phyloP scores from a whole-genome alignment of 2,113 vertebrate species.

The Notarius lentiginosus region DNA sequence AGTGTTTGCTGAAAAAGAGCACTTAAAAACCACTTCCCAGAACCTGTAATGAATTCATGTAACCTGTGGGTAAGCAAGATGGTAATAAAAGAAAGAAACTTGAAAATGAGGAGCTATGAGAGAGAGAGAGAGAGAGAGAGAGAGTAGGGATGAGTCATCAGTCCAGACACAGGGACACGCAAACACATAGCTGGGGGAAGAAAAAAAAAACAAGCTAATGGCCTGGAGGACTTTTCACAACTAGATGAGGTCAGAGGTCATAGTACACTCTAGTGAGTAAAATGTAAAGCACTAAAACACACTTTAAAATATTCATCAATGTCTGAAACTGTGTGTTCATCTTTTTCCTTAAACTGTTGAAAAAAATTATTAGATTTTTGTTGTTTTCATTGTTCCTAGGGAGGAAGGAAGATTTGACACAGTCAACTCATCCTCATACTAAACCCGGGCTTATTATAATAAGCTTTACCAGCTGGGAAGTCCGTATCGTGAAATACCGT shows the following conservation, averaged over 20 bases:
- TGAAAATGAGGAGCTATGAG: background rate
- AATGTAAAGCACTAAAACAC: background rate
- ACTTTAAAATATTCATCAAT: background rate
- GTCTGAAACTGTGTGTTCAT: slow-evolving; percentile 51
- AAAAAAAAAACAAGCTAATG: slow-evolving; percentile 28
- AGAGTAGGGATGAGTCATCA: background rate
- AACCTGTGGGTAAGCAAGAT: slow-evolving; percentile 12
- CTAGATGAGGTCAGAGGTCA: background rate
- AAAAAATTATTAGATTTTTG: background rate
- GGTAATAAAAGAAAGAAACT: background rate
- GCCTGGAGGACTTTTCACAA: background rate
- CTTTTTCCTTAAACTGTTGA: slow-evolving; percentile 50
- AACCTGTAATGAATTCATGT: background rate
- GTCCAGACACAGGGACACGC: background rate
- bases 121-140: background rate
- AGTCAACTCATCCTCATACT: background rate
- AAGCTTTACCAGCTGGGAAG: too few species aligned
- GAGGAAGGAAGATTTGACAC: background rate
- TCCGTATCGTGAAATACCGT: too few species aligned
- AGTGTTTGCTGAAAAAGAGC: background rate
- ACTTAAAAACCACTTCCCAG: background rate
- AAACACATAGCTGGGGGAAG: slow-evolving; percentile 20
- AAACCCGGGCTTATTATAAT: background rate
- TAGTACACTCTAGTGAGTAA: background rate
- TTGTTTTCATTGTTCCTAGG: background rate